A percentile compares a stretch with the other conserved stretches of the same genome.
phyloP scores from a whole-genome alignment of 2,888 invertebrate genomes.

The Philopedon plagiatum region DNA sequence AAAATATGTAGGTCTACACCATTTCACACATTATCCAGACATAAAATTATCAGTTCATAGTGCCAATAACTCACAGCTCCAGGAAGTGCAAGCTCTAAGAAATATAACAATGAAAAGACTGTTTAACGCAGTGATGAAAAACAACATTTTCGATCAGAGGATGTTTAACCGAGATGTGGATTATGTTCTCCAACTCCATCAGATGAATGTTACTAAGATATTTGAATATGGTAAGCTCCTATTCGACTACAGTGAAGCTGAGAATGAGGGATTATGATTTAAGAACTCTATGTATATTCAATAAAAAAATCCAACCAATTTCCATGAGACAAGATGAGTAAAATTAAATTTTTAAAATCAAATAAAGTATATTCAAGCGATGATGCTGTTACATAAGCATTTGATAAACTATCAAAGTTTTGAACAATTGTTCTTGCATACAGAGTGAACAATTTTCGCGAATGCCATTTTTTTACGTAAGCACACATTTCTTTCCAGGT shows the following conservation, averaged over 20 bases:
- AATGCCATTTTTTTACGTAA: no score
- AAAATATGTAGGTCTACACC: background rate
- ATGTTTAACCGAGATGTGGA: constrained; percentile 76
- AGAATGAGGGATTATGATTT: no score
- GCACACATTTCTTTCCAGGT: constrained; percentile 29
- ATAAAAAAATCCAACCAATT: no score
- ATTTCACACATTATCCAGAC: constrained; percentile 1
- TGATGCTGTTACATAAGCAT: no score
- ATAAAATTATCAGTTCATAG: constrained; percentile 47
- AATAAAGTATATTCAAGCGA: no score
- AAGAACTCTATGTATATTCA: no score
- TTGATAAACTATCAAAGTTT: no score
- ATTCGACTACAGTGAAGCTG: no score
- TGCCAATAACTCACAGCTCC: constrained; percentile 34
- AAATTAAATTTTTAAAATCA: no score
- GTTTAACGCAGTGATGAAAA: constrained; percentile 76
- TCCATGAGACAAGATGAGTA: no score
- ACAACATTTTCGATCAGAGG: constrained; percentile 79
- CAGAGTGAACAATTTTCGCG: no score
- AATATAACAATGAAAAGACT: constrained; percentile 75
- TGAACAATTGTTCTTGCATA: no score
- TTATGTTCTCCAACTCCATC: constrained; percentile 76
- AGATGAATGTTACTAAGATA: constrained; percentile 76
- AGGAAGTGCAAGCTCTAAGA: constrained; percentile 64
- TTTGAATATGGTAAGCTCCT: constrained; percentile 71